A percentile compares a stretch with the other conserved stretches of the same genome.
These are phyloP conservation scores for Euthynnus affinis DNA, from an alignment of 2,797 vertebrate species.

Conservation along the genomic window DNA sequence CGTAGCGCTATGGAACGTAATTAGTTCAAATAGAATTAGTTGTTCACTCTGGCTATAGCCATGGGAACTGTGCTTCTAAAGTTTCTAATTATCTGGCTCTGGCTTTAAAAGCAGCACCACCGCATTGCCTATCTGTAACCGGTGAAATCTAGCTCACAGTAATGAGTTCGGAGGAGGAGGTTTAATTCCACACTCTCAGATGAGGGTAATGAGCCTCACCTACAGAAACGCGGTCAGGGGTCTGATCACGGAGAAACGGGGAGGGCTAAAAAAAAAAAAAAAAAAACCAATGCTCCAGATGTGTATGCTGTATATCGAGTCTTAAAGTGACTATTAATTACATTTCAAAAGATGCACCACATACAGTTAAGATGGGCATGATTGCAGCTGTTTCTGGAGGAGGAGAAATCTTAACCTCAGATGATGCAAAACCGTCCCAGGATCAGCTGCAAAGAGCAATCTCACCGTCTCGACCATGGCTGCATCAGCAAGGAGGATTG, in stretches of 20 bases:
- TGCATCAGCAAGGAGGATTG: constrained; percentile 57
- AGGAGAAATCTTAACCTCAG: constrained; percentile 33
- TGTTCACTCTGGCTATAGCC: constrained; percentile 84
- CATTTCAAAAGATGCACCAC: constrained; percentile 49
- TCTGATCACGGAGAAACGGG: constrained; percentile 67
- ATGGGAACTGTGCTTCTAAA: constrained; percentile 86
- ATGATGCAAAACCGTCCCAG: constrained; percentile 50
- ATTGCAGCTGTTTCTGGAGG: constrained; percentile 32
- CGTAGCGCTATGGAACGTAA: constrained; percentile 82
- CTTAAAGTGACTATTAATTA: constrained; percentile 64
- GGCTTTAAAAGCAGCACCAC: constrained; percentile 85
- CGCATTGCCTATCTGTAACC: constrained; percentile 80
- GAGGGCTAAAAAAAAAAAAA: constrained; percentile 35
- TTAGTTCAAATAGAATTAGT: constrained; percentile 87
- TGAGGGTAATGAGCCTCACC: constrained; percentile 80
- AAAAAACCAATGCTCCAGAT: constrained; percentile 50
- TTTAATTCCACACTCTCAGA: constrained; percentile 80
- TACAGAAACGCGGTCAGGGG: constrained; percentile 79
- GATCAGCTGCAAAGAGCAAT: constrained; percentile 54
- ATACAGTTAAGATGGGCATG: constrained; percentile 23
- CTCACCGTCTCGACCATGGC: constrained; percentile 38
- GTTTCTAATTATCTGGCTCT: constrained; percentile 86
- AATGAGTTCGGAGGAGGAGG: constrained; percentile 84
- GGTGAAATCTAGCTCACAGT: constrained; percentile 84
- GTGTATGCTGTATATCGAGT: constrained; percentile 26